These are phyloP conservation scores for Chionoecetes opilio DNA, from an alignment of 1,140 invertebrate species.

Conservation along the genomic window DNA sequence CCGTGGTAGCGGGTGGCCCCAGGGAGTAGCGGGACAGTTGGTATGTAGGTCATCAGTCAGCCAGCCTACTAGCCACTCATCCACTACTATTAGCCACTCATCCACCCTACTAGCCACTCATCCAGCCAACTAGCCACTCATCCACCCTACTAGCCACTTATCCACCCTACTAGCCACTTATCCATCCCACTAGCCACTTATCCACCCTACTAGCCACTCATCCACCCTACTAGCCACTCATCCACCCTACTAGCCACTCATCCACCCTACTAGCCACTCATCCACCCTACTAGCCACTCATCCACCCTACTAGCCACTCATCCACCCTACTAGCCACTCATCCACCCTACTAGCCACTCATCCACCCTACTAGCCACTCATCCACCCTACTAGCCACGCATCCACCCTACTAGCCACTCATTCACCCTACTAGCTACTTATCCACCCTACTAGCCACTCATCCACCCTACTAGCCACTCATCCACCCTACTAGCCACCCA, in stretches of 20 bases:
- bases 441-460: background rate
- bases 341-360: no score
- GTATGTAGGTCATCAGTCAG: slow-evolving; percentile 33
- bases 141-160: background rate
- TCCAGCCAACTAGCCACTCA: background rate
- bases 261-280: background rate
- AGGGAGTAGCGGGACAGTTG: slow-evolving; percentile 48
- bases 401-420: no score
- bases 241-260: no score
- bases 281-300: background rate
- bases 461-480: background rate
- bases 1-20: background rate
- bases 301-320: background rate
- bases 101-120: background rate
- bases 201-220: background rate
- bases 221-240: background rate
- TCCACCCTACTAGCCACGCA: no score
- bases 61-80: background rate
- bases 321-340: no score
- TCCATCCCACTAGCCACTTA: background rate
- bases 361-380: no score
- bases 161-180: background rate
- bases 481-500: background rate
- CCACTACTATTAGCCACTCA: background rate
- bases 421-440: background rate